Conservation (phyloP, 2,113 vertebrate genomes). For the Tyto alba region DNA sequence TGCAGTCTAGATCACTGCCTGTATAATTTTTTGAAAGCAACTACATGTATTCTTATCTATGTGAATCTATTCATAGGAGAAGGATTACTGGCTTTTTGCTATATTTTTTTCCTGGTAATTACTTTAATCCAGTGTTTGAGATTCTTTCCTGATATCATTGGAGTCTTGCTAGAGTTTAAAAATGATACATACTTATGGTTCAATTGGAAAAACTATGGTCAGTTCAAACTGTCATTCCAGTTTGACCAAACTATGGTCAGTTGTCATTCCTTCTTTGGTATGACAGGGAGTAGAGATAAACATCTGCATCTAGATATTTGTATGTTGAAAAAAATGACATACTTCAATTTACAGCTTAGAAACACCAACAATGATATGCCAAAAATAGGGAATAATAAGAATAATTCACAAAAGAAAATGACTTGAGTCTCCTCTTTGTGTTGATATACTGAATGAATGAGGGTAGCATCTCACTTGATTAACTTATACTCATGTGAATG, state of each 20-base stretch:
- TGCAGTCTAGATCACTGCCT: neutral
- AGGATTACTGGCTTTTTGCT: neutral
- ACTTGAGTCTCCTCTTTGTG: neutral
- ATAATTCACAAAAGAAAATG: neutral
- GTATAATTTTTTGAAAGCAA: neutral
- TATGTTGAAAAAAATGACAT: neutral
- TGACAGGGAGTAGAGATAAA: neutral
- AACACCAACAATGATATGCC: neutral
- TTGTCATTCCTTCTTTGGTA: neutral
- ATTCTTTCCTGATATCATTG: neutral
- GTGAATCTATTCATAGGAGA: neutral
- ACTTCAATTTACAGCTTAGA: neutral
- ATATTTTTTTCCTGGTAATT: accelerated
- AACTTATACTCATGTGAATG: neutral
- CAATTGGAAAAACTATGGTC: neutral
- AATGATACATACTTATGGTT: neutral
- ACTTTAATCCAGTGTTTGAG: neutral
- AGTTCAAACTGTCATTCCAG: neutral
- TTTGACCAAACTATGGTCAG: neutral
- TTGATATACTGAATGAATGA: neutral
- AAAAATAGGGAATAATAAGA: neutral
- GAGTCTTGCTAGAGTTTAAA: neutral
- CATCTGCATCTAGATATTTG: neutral
- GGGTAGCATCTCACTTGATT: neutral
- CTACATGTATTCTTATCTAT: neutral